Evolutionary conservation across 2,888 invertebrate genomes (phyloP), one percentile per base, ranked within the genome.

Genomic region (Diogma glabrata): DNA sequence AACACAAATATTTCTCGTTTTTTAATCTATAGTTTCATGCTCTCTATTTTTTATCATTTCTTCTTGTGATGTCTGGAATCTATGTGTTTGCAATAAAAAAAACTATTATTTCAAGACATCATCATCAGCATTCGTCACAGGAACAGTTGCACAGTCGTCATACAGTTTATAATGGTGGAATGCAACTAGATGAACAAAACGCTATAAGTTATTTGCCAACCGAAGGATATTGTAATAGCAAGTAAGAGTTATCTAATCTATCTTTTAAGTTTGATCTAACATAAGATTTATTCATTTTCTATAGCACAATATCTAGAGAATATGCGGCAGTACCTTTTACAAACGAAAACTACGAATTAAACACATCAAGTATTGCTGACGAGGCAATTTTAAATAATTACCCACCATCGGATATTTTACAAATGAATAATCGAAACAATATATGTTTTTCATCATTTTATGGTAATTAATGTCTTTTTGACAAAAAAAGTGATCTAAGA

Each of bases 11-110:
- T 3, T 52, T 36, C 8, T 26, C 8, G 30, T 53, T 52, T 54
- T 43, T 58, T 55, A 33, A 56, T 54, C 74, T 75, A 55, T 75
- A 90, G 88, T 89, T 88, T 70, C 87, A 89, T 67, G 78, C 79
- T 20, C 73, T 90, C 52, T 89, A 90, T 70, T 84, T 89, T 69
- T 70, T 87, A 54, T 86, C 88, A 12, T 89, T 86, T 66, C 67
- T 79, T 49, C 71, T 88, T 59, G 84, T 88, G 45, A 79, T 87
- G 73, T 74, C 77, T 36, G 90, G 90, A 16, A 81, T 87, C 55
- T 72, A 74, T 55, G 62, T 74, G 53, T 75, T 74, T 64, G 66
- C 69, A 51, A 75, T 80, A 3, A 77, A 83, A 52, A 77, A 79
- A 58, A 47, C 26, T 3, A 19, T 28, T 7, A 47, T 47, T 26